Evolutionary conservation across 1,140 invertebrate genomes (phyloP).

Genomic region (Venturia canescens): DNA sequence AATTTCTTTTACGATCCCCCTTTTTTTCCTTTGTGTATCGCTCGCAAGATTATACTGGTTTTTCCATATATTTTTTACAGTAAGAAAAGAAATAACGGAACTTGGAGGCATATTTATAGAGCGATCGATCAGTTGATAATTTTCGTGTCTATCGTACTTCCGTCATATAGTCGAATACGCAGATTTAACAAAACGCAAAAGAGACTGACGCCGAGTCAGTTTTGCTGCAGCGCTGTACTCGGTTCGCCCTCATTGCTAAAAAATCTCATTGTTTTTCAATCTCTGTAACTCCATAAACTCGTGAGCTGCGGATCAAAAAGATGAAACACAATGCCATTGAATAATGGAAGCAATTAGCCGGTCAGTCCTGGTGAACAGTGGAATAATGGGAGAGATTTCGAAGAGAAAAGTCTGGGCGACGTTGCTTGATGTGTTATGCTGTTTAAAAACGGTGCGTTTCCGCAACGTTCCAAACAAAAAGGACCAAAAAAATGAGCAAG

Average conservation of each 20-base stretch:
- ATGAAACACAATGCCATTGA: conserved; percentile 51
- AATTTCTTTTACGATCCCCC: background rate
- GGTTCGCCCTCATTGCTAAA: too few species aligned
- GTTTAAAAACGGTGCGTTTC: conserved; percentile 22
- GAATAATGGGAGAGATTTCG: conserved; percentile 6
- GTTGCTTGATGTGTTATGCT: background rate
- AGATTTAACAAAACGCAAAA: too few species aligned
- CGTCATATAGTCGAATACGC: too few species aligned
- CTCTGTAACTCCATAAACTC: background rate
- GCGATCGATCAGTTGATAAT: too few species aligned
- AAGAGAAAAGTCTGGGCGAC: background rate
- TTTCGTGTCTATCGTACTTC: too few species aligned
- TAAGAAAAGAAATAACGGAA: too few species aligned
- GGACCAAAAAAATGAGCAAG: conserved; percentile 8
- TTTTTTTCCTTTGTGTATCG: background rate
- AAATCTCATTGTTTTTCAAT: background rate
- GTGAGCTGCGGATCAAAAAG: background rate
- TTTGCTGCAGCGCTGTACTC: too few species aligned
- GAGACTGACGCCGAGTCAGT: too few species aligned
- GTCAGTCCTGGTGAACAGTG: conserved; percentile 45
- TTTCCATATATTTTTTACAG: background rate
- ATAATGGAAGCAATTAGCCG: conserved; percentile 56
- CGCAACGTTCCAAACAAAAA: background rate
- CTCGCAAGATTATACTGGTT: too few species aligned
- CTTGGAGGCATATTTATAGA: too few species aligned